Conservation (phyloP, 2,113 vertebrate species). For the Piaya cayana region DNA sequence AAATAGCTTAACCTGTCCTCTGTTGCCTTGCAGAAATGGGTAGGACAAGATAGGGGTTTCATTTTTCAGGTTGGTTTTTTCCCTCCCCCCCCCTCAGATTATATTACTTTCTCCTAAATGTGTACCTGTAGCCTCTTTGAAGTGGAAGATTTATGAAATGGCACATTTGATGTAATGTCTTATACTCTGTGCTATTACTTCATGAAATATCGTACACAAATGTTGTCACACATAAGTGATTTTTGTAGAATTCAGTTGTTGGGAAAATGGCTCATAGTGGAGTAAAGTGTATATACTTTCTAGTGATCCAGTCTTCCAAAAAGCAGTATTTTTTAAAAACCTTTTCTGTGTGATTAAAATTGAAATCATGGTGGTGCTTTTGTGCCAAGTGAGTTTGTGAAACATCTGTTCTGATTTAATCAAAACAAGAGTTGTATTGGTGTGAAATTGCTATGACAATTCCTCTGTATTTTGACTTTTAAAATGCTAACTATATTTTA, state of each 20-base stretch:
- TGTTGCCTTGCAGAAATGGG: neutral
- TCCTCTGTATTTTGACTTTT: neutral
- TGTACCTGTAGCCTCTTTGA: neutral
- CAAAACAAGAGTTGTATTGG: neutral
- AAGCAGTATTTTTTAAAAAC: neutral
- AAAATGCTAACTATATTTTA: neutral
- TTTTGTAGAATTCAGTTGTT: neutral
- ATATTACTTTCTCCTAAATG: neutral
- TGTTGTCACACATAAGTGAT: accelerated
- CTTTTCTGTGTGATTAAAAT: neutral
- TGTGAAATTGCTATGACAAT: neutral
- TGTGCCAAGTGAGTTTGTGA: neutral
- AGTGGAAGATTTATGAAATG: neutral
- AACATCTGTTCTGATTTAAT: neutral
- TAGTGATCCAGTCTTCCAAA: neutral
- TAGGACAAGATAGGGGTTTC: neutral
- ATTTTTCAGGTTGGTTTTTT: neutral
- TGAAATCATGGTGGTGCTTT: neutral
- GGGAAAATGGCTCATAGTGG: neutral
- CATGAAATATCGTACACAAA: neutral
- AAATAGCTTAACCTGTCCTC: neutral
- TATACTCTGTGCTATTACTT: neutral
- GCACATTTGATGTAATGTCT: neutral
- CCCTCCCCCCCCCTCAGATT: neutral
- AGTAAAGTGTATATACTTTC: neutral